phyloP scores from a whole-genome alignment of 2,113 vertebrate genomes.

The Azemiops feae region DNA sequence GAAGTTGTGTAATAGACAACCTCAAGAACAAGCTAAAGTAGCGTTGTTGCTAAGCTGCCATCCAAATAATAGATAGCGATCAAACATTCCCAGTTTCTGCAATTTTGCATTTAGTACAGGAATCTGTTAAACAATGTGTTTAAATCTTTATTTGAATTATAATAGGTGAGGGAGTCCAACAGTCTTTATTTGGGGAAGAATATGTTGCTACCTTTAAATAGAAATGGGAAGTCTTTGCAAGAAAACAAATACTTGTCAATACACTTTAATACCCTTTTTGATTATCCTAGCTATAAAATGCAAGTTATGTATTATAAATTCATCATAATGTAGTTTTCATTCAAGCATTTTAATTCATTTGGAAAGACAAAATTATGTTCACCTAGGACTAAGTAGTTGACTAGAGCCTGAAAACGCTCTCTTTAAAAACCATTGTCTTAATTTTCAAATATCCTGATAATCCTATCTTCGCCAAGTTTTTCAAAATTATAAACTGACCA shows the following conservation, averaged over 20 bases:
- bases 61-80: too few relatives aligned
- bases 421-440: neutral
- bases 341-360: neutral
- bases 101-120: too few relatives aligned
- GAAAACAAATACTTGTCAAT: neutral
- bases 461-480: neutral
- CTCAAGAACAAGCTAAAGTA: too few relatives aligned
- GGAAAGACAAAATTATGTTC: neutral
- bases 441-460: neutral
- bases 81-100: too few relatives aligned
- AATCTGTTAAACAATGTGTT: too few relatives aligned
- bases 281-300: neutral
- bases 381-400: neutral
- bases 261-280: neutral
- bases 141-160: too few relatives aligned
- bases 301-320: neutral
- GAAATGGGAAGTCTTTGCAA: neutral
- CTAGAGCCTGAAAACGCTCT: neutral
- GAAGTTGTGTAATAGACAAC: too few relatives aligned
- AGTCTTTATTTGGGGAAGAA: neutral
- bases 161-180: neutral
- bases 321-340: neutral
- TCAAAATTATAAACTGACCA: neutral
- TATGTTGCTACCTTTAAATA: neutral
- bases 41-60: too few relatives aligned